A percentile compares a stretch with the other conserved stretches of the same genome.
These are phyloP conservation scores for Pollenia griseotomentosa DNA, from an alignment of 2,888 invertebrate genomes.

Conservation along the genomic window DNA sequence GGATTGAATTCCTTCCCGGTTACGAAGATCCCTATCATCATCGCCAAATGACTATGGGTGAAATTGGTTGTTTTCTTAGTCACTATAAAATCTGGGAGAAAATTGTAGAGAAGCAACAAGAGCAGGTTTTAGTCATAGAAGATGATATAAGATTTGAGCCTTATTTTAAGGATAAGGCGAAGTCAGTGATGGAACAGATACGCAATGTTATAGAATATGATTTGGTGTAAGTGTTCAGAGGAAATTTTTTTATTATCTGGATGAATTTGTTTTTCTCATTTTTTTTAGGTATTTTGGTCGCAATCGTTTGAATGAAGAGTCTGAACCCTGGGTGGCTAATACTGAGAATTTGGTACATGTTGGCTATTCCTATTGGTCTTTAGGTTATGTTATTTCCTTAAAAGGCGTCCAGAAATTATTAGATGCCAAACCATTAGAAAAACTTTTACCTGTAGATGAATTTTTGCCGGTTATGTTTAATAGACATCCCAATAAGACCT, in stretches of 20 bases:
- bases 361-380: conserved; percentile 98
- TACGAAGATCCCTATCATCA: conserved; percentile 96
- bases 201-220: conserved; percentile 90
- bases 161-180: conserved; percentile 87
- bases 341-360: conserved; percentile 89
- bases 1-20: conserved; percentile 90
- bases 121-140: conserved; percentile 92
- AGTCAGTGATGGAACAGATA: conserved; percentile 83
- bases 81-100: conserved; percentile 94
- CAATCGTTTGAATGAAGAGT: conserved; percentile 91
- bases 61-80: conserved; percentile 98
- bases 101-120: conserved; percentile 86
- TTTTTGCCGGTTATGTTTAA: conserved; percentile 98
- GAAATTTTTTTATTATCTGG: conserved; percentile 7
- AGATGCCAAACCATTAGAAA: conserved; percentile 91
- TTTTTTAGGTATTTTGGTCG: conserved; percentile 94
- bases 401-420: conserved; percentile 92
- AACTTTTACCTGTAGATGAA: conserved; percentile 97
- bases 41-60: conserved; percentile 97
- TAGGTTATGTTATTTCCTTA: conserved; percentile 93
- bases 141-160: conserved; percentile 97
- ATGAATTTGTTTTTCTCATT: background rate
- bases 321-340: conserved; percentile 89
- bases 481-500: conserved; percentile 92
- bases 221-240: conserved; percentile 89